Evolutionary conservation across 2,797 vertebrate genomes (phyloP), one percentile per base, ranked within the genome.

Genomic region (Helarctos malayanus): DNA sequence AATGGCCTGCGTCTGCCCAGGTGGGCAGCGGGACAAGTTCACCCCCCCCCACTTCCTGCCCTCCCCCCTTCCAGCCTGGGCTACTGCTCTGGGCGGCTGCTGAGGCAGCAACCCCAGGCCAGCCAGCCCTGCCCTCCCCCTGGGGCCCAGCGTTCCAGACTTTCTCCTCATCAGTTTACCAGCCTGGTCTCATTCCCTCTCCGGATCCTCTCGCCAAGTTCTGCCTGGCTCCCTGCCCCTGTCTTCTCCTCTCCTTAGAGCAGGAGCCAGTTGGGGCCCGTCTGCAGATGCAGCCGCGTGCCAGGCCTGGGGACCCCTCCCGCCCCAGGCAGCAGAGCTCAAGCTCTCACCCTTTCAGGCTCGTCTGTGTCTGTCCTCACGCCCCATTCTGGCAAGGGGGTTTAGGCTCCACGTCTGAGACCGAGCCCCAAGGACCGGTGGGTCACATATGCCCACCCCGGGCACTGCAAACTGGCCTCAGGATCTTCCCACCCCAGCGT

Each of bases 181-280:
- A 97, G 97, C 73, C 88, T 82, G 84, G 71, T 59, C 93, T 95
- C 84, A 32, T 79, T 95, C 68, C 94, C 94, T 90, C 81, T 84
- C 79, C 61, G 1, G 38, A 54, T 89, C 83, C 91, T 56, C 85
- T 57, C 57, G 91, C 97, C 91, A 96, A 96, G 95, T 93, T 90
- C 93, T 96, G 85, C 84, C 97, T 85, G 98, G 95, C 91, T 97
- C 78, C 69, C 80, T 89, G 96, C 96, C 96, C 73, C 38, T 80
- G 59, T 79, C 49, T 79, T 92, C 85, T 89, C 75, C 86, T 83
- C n/a, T 47, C 71, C 85, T 81, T 14, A 35, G 0, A 96, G 95
- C 54, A 35, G 59, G 49, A 94, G 95, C 92, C 96, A 68, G 78
- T 29, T 27, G 75, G 86, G 75, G 82, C 87, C 91, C 14, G 3